Evolutionary conservation across 92 coral and sea anemone genomes (phyloP).

Genomic region (Nematostella vectensis): DNA sequence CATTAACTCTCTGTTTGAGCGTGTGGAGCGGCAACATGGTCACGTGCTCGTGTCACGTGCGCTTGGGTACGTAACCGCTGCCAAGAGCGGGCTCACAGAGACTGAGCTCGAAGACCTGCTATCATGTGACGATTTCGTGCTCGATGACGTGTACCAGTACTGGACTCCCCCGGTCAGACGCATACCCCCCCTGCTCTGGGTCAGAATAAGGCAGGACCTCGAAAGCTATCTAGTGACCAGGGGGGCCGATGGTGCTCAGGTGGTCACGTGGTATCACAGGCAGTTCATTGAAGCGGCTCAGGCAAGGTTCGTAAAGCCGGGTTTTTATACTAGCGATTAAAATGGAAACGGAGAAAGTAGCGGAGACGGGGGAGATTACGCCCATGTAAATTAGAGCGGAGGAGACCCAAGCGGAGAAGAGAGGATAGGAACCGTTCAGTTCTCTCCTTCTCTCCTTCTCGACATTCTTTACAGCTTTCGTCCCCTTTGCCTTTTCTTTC

Average conservation of each 20-base stretch:
- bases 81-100: constrained; percentile 60
- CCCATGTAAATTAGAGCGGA: too few species aligned
- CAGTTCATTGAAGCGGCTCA: constrained; percentile 72
- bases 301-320: constrained; percentile 19
- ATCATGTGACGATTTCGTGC: constrained; percentile 55
- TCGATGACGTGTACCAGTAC: constrained; percentile 63
- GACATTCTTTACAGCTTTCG: too few species aligned
- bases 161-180: constrained; percentile 68
- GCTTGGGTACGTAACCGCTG: constrained; percentile 67
- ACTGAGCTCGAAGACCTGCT: constrained; percentile 61
- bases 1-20: constrained; percentile 53
- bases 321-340: too few species aligned
- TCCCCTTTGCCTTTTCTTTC: too few species aligned
- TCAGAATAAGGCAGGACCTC: constrained; percentile 48
- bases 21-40: constrained; percentile 54
- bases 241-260: constrained; percentile 68
- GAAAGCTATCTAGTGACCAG: constrained; percentile 60
- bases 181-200: constrained; percentile 57
- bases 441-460: too few species aligned
- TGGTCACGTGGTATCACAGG: constrained; percentile 70
- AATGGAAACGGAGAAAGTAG: background rate
- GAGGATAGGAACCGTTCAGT: too few species aligned
- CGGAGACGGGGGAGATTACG: background rate
- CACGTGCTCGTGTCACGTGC: constrained; percentile 33
- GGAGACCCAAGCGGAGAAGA: too few species aligned